Conservation (phyloP, 2,113 vertebrate genomes). For the Urocynchramus pylzowi region DNA sequence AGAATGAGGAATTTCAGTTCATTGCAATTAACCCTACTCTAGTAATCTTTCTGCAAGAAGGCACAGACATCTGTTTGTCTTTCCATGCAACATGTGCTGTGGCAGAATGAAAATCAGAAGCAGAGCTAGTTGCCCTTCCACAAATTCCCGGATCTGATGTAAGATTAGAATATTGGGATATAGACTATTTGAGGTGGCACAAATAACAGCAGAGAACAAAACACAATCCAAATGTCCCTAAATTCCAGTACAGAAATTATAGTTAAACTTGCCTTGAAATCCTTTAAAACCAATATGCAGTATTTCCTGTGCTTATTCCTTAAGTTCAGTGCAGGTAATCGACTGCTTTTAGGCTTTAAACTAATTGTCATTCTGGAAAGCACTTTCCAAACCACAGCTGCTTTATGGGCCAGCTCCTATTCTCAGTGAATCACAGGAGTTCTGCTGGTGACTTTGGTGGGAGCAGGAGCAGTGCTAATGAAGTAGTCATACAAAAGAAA, state of each 20-base stretch:
- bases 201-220: neutral
- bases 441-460: neutral
- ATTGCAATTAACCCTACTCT: neutral
- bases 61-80: neutral
- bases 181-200: neutral
- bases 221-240: neutral
- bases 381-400: neutral
- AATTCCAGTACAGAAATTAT: neutral
- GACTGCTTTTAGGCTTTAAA: neutral
- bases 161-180: neutral
- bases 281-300: neutral
- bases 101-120: slow-evolving; percentile 19
- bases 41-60: neutral
- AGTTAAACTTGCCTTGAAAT: neutral
- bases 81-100: neutral
- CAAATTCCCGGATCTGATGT: neutral
- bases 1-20: neutral
- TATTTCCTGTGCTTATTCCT: neutral
- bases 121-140: neutral
- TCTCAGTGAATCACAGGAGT: neutral
- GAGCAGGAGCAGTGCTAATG: neutral
- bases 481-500: neutral
- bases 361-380: neutral
- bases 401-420: neutral
- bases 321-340: neutral